Evolutionary conservation across 2,888 invertebrate genomes (phyloP), one percentile per base, ranked within the genome.

Genomic region (Halocaridina rubra): DNA sequence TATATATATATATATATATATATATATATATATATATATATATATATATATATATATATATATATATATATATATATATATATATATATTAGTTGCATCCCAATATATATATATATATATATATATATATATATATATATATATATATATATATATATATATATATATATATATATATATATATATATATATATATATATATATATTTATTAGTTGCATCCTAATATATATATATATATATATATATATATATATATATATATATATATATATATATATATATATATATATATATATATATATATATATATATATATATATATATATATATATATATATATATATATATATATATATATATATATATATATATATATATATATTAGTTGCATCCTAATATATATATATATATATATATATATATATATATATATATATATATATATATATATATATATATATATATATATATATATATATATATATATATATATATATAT

Each of bases 81-180:
- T 46, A 46, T 46, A 46, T 16, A 46, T 46, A 46, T 72, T 39
- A n/a, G 19, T 13, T 74, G 13, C 61, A 19, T 61, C 7, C 61
- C 7, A 61, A 61, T 74, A 19, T 74, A 19, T 74, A 8, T 74
- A n/a, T 22, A 39, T 72, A 13, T n/a, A n/a, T n/a, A n/a, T n/a
- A n/a, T n/a, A n/a, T n/a, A 10, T 71, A 33, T 72, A 72, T 72
- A 39, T 72, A 72, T 22, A 72, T 72, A 72, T 72, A 16, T 72
- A 16, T 72, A 33, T 72, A 33, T 74, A 46, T 74, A 46, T 24
- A 46, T 74, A 46, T 74, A 46, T 74, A 46, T 46, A 46, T 72
- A 72, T 19, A 72, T 72, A 72, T 72, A 72, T 33, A 72, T 72
- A 72, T 72, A 72, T 72, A 72, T 72, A 72, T 72, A 72, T 72